A percentile compares a stretch with the other conserved stretches of the same genome.
These are phyloP conservation scores for Coenonympha glycerion DNA, from an alignment of 2,888 invertebrate species.

Conservation along the genomic window DNA sequence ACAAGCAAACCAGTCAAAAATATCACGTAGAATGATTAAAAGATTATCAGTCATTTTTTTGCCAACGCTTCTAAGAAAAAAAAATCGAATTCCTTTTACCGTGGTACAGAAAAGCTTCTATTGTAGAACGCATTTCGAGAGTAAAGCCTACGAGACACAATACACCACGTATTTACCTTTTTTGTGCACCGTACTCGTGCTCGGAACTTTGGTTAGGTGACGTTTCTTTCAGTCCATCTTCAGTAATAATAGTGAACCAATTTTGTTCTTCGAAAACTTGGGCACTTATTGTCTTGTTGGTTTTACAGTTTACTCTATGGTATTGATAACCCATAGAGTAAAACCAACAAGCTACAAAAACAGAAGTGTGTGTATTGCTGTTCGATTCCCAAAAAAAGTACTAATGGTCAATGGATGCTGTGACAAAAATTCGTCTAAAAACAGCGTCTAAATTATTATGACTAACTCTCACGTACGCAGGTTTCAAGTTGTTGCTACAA, in stretches of 20 bases:
- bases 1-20: background rate
- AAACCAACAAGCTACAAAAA: no score
- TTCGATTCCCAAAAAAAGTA: no score
- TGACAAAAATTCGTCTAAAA: no score
- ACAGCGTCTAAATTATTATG: no score
- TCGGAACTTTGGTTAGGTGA: constrained; percentile 34
- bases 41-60: constrained; percentile 29
- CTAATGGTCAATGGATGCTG: no score
- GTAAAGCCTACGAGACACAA: constrained; percentile 65
- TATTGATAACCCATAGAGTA: no score
- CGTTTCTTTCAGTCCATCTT: constrained; percentile 30
- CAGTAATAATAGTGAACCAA: constrained; percentile 29
- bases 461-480: no score
- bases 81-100: constrained; percentile 64
- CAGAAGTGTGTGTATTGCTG: no score
- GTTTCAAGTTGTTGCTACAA: no score
- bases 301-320: constrained; percentile 19
- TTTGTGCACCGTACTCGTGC: constrained; percentile 56
- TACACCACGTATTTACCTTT: constrained; percentile 56
- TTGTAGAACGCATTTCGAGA: constrained; percentile 62
- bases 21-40: background rate
- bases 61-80: constrained; percentile 54
- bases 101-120: constrained; percentile 65
- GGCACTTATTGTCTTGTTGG: constrained; percentile 6
- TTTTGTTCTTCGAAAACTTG: constrained; percentile 17